Evolutionary conservation across 2,888 invertebrate genomes (phyloP).

Genomic region (Scaptomyza parva): DNA sequence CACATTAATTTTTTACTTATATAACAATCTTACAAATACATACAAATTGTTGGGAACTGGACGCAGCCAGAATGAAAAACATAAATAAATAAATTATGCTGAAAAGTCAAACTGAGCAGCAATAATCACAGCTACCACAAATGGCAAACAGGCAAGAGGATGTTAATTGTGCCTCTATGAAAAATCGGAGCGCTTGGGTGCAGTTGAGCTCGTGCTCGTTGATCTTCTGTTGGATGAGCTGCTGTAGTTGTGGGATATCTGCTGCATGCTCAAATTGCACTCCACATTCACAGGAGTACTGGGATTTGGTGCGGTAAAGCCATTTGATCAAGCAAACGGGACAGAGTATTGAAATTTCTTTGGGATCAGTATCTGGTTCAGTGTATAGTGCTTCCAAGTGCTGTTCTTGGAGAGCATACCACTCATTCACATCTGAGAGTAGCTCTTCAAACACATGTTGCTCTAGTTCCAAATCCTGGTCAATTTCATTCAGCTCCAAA

Average conservation of each 20-base stretch:
- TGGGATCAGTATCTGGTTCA: slow-evolving; percentile 82
- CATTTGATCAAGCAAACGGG: slow-evolving; percentile 85
- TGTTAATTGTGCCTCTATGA: slow-evolving; percentile 63
- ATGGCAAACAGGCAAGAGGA: slow-evolving; percentile 66
- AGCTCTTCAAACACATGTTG: slow-evolving; percentile 81
- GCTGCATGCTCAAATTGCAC: slow-evolving; percentile 64
- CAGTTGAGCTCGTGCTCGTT: slow-evolving; percentile 72
- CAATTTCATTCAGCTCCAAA: slow-evolving; percentile 79
- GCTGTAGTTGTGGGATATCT: slow-evolving; percentile 47
- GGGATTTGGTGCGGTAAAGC: slow-evolving; percentile 37
- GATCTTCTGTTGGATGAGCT: slow-evolving; percentile 55
- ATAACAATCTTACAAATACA: slow-evolving; percentile 3
- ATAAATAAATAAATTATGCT: not conserved
- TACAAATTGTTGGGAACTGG: slow-evolving; percentile 12
- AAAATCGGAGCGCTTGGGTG: slow-evolving; percentile 70
- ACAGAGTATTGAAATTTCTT: slow-evolving; percentile 83
- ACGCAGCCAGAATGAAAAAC: slow-evolving; percentile 35
- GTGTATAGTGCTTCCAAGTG: slow-evolving; percentile 80
- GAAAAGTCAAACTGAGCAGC: slow-evolving; percentile 65
- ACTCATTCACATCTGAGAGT: slow-evolving; percentile 78
- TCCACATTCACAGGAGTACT: slow-evolving; percentile 84
- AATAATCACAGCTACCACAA: slow-evolving; percentile 81
- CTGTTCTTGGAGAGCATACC: slow-evolving; percentile 79
- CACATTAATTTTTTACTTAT: not conserved
- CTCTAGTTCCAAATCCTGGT: slow-evolving; percentile 79